These are phyloP conservation scores for Fopius arisanus DNA, from an alignment of 1,140 invertebrate species.

Conservation along the genomic window DNA sequence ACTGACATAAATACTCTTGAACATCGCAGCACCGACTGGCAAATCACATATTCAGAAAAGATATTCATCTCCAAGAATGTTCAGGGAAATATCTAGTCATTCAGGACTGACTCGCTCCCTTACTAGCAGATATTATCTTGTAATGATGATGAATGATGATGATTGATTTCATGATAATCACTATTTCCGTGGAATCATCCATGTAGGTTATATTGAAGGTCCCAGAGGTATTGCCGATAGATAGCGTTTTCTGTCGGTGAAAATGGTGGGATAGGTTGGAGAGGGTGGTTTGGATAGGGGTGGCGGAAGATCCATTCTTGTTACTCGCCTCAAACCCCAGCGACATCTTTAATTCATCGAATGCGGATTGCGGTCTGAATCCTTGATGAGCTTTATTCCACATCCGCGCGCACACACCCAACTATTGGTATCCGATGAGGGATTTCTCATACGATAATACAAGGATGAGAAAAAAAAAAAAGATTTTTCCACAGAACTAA, in stretches of 20 bases:
- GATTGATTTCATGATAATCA: no score
- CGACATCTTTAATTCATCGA: constrained; percentile 66
- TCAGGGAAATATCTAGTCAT: no score
- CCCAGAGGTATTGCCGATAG: background rate
- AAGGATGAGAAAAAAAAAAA: background rate
- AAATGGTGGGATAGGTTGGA: background rate
- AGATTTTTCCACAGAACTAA: constrained; percentile 16
- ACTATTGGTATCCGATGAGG: constrained; percentile 62
- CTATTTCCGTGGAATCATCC: no score
- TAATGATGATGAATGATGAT: no score
- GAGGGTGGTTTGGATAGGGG: background rate
- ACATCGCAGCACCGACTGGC: no score
- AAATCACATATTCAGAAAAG: no score
- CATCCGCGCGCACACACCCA: constrained; percentile 55
- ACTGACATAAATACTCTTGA: no score
- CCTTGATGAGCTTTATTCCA: constrained; percentile 64
- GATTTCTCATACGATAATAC: constrained; percentile 57
- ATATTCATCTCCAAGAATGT: no score
- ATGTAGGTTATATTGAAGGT: background rate
- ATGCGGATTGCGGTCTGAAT: constrained; percentile 64
- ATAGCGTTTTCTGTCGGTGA: background rate
- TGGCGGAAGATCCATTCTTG: constrained; percentile 55
- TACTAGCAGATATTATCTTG: no score
- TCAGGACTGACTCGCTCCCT: no score
- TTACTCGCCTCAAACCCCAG: constrained; percentile 49